phyloP scores from a whole-genome alignment of 1,140 invertebrate species.

The Bicyclus anynana region DNA sequence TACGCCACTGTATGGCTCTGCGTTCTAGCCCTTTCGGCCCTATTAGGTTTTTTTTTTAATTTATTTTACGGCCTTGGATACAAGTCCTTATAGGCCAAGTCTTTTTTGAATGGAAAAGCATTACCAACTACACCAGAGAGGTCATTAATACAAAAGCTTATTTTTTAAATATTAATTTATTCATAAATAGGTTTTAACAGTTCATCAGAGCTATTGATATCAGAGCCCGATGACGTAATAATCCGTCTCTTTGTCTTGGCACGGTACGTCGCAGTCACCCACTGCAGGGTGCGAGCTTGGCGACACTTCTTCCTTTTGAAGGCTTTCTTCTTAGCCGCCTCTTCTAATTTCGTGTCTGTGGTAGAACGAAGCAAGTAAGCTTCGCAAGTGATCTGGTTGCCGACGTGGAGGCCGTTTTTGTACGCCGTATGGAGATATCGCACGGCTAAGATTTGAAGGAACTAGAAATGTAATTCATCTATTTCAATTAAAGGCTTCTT shows the following conservation, averaged over 20 bases:
- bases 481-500: too few species aligned
- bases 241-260: slow-evolving; percentile 25
- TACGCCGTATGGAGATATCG: slow-evolving; percentile 67
- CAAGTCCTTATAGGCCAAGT: too few species aligned
- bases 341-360: slow-evolving; percentile 35
- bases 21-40: too few species aligned
- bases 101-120: too few species aligned
- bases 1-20: too few species aligned
- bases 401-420: slow-evolving; percentile 52
- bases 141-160: too few species aligned
- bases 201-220: slow-evolving; percentile 57
- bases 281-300: slow-evolving; percentile 51
- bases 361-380: slow-evolving; percentile 57
- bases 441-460: slow-evolving; percentile 54
- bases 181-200: slow-evolving; percentile 61
- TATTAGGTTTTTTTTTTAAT: too few species aligned
- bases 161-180: slow-evolving; percentile 24
- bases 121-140: too few species aligned
- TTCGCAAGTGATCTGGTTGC: slow-evolving; percentile 48
- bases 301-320: slow-evolving; percentile 42
- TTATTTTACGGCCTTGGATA: too few species aligned
- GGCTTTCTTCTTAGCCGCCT: slow-evolving; percentile 32
- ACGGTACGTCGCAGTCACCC: slow-evolving; percentile 47
- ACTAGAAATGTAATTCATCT: slow-evolving; percentile 25
- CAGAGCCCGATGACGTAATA: slow-evolving; percentile 42